Conservation (phyloP, 2,113 vertebrate species). For the Salvelinus namaycush region DNA sequence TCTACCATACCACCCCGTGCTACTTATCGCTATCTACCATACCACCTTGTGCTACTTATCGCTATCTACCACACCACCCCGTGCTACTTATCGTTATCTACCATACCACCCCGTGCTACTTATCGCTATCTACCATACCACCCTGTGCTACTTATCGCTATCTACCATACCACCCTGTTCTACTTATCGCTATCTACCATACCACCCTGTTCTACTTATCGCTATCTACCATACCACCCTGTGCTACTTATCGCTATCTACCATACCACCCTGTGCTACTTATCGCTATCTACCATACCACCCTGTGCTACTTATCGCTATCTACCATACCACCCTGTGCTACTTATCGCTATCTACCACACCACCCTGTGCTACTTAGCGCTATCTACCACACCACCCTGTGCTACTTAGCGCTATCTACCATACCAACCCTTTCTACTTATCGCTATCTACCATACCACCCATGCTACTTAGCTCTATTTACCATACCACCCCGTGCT, state of each 20-base stretch:
- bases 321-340: neutral
- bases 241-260: neutral
- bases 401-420: neutral
- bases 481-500: neutral
- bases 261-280: neutral
- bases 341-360: neutral
- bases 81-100: neutral
- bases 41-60: neutral
- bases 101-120: neutral
- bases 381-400: neutral
- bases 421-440: neutral
- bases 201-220: neutral
- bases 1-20: constrained; percentile 1
- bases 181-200: constrained; percentile 1
- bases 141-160: neutral
- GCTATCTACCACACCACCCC: constrained; percentile 7
- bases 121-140: constrained; percentile 6
- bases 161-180: neutral
- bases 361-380: neutral
- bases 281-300: constrained; percentile 2
- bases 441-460: neutral
- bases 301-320: neutral
- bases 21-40: neutral
- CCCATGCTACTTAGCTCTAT: neutral
- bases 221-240: neutral